Percentiles rank a stretch among this genome's conserved stretches.
These are phyloP conservation scores for Abrostola tripartita DNA, from an alignment of 2,888 invertebrate genomes.

Conservation along the genomic window DNA sequence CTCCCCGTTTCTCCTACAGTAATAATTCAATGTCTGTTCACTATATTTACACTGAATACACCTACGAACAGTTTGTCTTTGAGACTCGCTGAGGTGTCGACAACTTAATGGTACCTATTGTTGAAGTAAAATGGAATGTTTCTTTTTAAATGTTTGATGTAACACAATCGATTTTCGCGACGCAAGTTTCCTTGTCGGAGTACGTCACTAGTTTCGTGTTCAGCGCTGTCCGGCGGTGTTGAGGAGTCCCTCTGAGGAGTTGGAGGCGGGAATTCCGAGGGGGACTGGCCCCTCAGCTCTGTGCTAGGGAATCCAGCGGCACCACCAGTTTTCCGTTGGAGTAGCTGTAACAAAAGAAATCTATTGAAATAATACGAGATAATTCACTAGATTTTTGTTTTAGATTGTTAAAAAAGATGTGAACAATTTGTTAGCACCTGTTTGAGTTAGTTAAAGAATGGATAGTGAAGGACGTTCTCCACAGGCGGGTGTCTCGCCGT, in stretches of 20 bases:
- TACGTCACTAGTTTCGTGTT: constrained; percentile 58
- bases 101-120: constrained; percentile 52
- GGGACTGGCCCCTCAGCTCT: constrained; percentile 83
- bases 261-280: constrained; percentile 79
- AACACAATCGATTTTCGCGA: constrained; percentile 36
- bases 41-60: constrained; percentile 71
- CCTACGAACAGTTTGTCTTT: constrained; percentile 74
- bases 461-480: constrained; percentile 5
- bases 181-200: constrained; percentile 41
- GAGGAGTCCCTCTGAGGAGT: constrained; percentile 81
- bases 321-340: constrained; percentile 89
- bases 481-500: constrained; percentile 4
- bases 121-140: constrained; percentile 69
- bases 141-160: constrained; percentile 35
- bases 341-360: constrained; percentile 84
- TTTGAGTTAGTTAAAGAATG: constrained; percentile 43
- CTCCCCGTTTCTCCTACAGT: constrained; percentile 66
- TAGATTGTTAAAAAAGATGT: constrained; percentile 16
- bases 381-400: constrained; percentile 8
- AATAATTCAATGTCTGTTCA: constrained; percentile 59
- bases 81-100: constrained; percentile 72
- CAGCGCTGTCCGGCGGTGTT: constrained; percentile 67
- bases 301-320: constrained; percentile 88
- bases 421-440: constrained; percentile 20
- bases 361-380: constrained; percentile 49